Base-by-base conservation (phyloP, 2,888 invertebrate genomes). In the Xestoiulus laeticollis region DNA sequence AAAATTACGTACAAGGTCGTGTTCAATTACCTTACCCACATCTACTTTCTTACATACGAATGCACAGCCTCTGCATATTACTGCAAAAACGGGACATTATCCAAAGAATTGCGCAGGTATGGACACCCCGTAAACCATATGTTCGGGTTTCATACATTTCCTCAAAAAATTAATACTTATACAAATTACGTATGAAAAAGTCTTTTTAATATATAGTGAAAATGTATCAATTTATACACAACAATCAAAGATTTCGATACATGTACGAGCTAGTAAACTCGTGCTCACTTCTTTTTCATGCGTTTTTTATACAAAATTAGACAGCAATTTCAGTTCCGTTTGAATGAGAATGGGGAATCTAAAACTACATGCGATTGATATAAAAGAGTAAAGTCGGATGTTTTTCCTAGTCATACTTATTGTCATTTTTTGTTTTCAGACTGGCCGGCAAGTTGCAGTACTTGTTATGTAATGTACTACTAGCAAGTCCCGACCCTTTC, bases 41-140 rank as follows among this genome's bases (percentile, higher is more conserved):
- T 86, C 48, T 86, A 86, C 48, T 86, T 86, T 10, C n/a, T 86
- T 53, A 33, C 86, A 48, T 86, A 86, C 19, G 86, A 86, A 44
- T 33, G 44, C 26, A 30, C 43, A 30, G 26, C 44, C n/a, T 53
- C 59, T 14, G 0, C 22, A 26, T 48, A 44, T 10, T 8, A 43
- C 22, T 86, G 86, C 48, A 43, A 30, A 86, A 86, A 86, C 8
- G 53, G 53, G n/a, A 53, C 43, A n/a, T 53, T 86, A 53, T n/a
- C 53, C 26, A 43, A 53, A 26, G 53, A 86, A 53, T 86, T 86
- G 12, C 59, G 59, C 32, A 86, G 53, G 86, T 86, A 86, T 16
- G 30, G 33, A 0, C 6, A 19, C 26, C 19, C 6, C 5, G 38
- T 38, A n/a, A n/a, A n/a, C n/a, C n/a, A n/a, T n/a, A n/a, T n/a